phyloP scores from a whole-genome alignment of 1,140 invertebrate species.

The Sarcophaga bullata region DNA sequence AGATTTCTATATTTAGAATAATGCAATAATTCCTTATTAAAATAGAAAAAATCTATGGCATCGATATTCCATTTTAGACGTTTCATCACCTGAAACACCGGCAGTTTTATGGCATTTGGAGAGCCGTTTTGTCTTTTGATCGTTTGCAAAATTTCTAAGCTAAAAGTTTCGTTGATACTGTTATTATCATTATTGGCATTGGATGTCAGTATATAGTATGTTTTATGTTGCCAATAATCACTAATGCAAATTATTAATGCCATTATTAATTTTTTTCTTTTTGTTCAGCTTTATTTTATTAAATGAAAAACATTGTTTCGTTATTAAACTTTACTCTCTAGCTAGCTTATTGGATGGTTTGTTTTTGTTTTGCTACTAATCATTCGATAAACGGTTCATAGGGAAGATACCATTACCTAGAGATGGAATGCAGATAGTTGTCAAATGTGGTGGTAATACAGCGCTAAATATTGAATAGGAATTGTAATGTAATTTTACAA shows the following conservation, averaged over 20 bases:
- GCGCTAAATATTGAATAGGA: too few relatives aligned
- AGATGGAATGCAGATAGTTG: too few relatives aligned
- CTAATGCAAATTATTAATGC: conserved; percentile 50
- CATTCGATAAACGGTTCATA: too few relatives aligned
- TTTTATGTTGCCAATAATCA: conserved; percentile 53
- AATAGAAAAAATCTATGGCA: conserved; percentile 57
- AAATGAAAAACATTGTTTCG: too few relatives aligned
- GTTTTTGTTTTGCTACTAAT: too few relatives aligned
- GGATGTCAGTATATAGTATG: background rate
- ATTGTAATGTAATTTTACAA: too few relatives aligned
- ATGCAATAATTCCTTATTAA: conserved; percentile 50
- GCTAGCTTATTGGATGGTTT: too few relatives aligned
- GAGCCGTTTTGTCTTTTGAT: background rate
- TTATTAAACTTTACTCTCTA: too few relatives aligned
- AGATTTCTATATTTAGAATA: conserved; percentile 33
- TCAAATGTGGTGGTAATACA: too few relatives aligned
- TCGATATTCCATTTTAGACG: conserved; percentile 50
- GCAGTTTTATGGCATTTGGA: background rate
- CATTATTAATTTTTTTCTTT: conserved; percentile 39
- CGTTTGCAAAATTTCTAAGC: conserved; percentile 9
- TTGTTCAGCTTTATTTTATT: too few relatives aligned
- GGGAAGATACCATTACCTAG: too few relatives aligned
- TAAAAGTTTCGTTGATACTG: background rate
- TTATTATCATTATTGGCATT: background rate
- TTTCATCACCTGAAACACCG: conserved; percentile 18